phyloP scores from a whole-genome alignment of 2,113 vertebrate genomes.

The Procavia capensis region DNA sequence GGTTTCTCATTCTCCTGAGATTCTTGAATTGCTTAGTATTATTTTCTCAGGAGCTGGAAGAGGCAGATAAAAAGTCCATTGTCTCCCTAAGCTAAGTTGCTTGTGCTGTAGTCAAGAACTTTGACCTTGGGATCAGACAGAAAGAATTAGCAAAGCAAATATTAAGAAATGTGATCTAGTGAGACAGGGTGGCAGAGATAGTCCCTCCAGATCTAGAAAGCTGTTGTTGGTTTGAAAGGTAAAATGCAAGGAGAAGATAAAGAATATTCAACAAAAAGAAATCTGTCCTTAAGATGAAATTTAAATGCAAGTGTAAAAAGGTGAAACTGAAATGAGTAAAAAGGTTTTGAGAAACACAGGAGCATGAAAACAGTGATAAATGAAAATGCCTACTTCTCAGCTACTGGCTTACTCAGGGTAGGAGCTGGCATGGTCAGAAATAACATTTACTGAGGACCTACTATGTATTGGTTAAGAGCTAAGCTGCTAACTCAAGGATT shows the following conservation, averaged over 20 bases:
- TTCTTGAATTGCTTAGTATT: neutral
- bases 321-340: neutral
- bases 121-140: neutral
- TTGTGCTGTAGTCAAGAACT: neutral
- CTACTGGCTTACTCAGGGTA: neutral
- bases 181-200: neutral
- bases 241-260: neutral
- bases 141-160: slow-evolving; percentile 29
- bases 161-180: neutral
- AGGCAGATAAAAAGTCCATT: slow-evolving; percentile 7
- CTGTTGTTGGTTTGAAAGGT: neutral
- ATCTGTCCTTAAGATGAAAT: neutral
- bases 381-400: neutral
- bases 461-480: no score
- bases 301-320: slow-evolving; percentile 11
- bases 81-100: slow-evolving; percentile 1
- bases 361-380: neutral
- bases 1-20: slow-evolving; percentile 20
- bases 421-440: neutral
- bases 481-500: no score
- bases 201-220: neutral
- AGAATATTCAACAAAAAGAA: neutral
- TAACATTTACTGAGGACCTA: neutral
- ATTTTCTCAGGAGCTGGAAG: slow-evolving; percentile 44
- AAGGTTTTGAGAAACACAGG: neutral